Base-by-base conservation (phyloP, 1,140 invertebrate genomes). In the Caerostris extrusa region DNA sequence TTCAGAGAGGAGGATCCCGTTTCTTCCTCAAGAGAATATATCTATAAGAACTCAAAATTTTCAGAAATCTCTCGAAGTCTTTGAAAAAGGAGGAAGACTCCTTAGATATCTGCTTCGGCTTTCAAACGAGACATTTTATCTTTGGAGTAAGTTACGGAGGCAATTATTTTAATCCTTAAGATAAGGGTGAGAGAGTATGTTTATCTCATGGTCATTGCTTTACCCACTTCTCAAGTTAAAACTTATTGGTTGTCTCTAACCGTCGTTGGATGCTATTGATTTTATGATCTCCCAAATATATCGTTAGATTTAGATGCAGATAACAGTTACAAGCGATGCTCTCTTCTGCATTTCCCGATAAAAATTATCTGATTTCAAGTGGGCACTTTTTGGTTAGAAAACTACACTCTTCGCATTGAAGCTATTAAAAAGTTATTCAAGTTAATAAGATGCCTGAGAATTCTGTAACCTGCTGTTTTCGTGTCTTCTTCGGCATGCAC, bases 91-190 rank as follows among this genome's bases (percentile, higher is more conserved):
- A 77, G 67, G 69, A 7, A 7, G 4, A 71, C 19, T 19, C 57
- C 67, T 90, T 81, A 77, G 69, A 77, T 90, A 89, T 89, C 87
- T 50, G 50, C 53, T 77, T 77, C 50, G 4, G 71, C 71, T 90
- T 81, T 81, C 69, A 77, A 81, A 90, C 69, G 69, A 90, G 89
- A 90, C 89, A 90, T 90, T 90, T 90, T 90, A 90, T 90, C 89
- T 90, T 57, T 19, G 57, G 89, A 60, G 69, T 90, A 90, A 90
- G 67, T 90, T 90, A 90, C 89, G 67, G 67, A 90, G 69, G 89
- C 89, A 90, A 90, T 90, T 90, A 90, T 90, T 90, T 90, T 90
- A 90, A 90, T 90, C 89, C 89, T 81, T 81, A 60, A 90, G 89
- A 90, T 90, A 90, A 90, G 69, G 56, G 14, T 57, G 19, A 60